These are phyloP conservation scores for Mesorhabditis spiculigera DNA, from an alignment of 2,888 invertebrate genomes.

Conservation along the genomic window DNA sequence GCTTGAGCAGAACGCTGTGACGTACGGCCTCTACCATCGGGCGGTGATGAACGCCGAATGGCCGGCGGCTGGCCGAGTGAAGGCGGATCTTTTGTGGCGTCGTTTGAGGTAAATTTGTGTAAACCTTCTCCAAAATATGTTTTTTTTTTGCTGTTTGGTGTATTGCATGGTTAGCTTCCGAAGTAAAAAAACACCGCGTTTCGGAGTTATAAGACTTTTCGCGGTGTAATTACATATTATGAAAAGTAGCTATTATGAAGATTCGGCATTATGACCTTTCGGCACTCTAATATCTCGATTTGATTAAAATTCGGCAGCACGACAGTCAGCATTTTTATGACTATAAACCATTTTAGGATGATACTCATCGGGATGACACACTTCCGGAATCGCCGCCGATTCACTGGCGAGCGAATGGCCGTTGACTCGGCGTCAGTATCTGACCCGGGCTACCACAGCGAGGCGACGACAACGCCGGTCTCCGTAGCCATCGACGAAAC, in stretches of 20 bases:
- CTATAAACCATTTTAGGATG: not conserved
- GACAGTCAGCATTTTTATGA: no score
- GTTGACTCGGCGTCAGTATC: not conserved
- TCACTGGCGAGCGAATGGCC: not conserved
- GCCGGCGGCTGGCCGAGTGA: slow-evolving; percentile 37
- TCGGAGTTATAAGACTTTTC: no score
- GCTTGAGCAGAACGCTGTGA: slow-evolving; percentile 92
- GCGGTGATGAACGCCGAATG: slow-evolving; percentile 66
- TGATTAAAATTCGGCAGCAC: no score
- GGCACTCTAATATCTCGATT: no score
- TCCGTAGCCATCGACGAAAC: not conserved
- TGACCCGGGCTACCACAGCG: slow-evolving; percentile 2
- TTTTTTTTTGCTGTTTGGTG: not conserved
- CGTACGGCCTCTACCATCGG: slow-evolving; percentile 82
- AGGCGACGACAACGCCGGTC: not conserved
- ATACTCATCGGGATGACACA: not conserved
- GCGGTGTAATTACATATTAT: no score
- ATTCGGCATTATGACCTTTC: no score
- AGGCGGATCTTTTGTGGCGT: slow-evolving; percentile 41
- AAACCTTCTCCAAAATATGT: not conserved
- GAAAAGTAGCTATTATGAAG: no score
- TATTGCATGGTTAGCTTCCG: no score
- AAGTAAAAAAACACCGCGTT: no score
- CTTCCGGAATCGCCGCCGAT: not conserved
- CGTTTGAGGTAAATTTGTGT: slow-evolving; percentile 22